These are phyloP conservation scores for Sericinus montela DNA, from an alignment of 2,888 invertebrate species.

Conservation along the genomic window DNA sequence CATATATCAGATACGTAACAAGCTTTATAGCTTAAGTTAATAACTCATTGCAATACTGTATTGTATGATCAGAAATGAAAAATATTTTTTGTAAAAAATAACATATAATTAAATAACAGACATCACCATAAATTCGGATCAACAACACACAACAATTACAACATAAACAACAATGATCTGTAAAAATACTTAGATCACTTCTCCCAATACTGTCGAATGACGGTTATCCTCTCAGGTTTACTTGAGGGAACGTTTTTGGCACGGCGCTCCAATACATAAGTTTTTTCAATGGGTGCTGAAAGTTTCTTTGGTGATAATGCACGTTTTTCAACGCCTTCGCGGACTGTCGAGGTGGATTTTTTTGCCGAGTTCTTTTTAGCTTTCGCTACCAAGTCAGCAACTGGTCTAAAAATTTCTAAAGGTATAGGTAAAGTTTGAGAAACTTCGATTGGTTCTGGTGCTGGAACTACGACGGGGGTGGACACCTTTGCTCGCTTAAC, in stretches of 20 bases:
- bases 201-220: slow-evolving; percentile 49
- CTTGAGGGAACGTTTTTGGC: slow-evolving; percentile 33
- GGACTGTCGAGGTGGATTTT: slow-evolving; percentile 29
- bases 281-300: slow-evolving; percentile 39
- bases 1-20: no score
- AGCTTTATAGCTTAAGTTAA: no score
- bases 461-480: slow-evolving; percentile 37
- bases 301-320: slow-evolving; percentile 37
- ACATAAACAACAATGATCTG: slow-evolving; percentile 26
- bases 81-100: background rate
- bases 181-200: slow-evolving; percentile 29
- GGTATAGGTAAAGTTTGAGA: background rate
- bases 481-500: slow-evolving; percentile 35
- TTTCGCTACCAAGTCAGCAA: slow-evolving; percentile 29
- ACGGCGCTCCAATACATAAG: slow-evolving; percentile 34
- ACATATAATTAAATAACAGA: slow-evolving; percentile 23
- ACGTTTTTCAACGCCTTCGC: slow-evolving; percentile 31
- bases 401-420: slow-evolving; percentile 34
- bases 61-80: background rate
- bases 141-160: slow-evolving; percentile 17
- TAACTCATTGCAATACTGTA: no score
- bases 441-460: slow-evolving; percentile 39
- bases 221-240: slow-evolving; percentile 37
- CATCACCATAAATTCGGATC: slow-evolving; percentile 14
- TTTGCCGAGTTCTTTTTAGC: slow-evolving; percentile 35